Evolutionary conservation across 2,113 vertebrate species (phyloP).

Genomic region (Grammatotria lemairii): DNA sequence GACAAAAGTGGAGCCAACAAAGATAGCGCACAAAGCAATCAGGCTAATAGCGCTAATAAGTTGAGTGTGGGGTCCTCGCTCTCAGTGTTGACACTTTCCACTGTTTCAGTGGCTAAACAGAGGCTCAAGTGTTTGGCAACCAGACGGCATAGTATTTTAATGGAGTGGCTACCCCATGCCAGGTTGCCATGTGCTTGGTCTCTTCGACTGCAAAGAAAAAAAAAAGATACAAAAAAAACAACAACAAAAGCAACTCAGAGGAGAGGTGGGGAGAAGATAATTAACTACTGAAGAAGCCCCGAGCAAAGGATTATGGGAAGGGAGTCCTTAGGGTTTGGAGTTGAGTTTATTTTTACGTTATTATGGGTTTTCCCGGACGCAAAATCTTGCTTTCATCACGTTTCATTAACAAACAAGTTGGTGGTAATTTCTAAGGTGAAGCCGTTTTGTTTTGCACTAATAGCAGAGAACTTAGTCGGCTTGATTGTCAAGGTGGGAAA

Average conservation of each 20-base stretch:
- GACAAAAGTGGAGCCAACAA: slow-evolving; percentile 68
- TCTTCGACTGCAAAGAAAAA: slow-evolving; percentile 34
- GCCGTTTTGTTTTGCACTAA: slow-evolving; percentile 2
- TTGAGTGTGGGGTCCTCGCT: slow-evolving; percentile 65
- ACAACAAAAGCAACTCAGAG: slow-evolving; percentile 51
- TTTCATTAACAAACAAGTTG: background rate
- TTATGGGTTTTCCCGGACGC: background rate
- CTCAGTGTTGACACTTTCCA: slow-evolving; percentile 71
- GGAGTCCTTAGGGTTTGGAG: background rate
- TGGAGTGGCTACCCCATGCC: slow-evolving; percentile 59
- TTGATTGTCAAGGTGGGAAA: background rate
- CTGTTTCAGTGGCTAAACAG: slow-evolving; percentile 72
- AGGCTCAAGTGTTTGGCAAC: slow-evolving; percentile 71
- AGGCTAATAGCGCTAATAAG: slow-evolving; percentile 75
- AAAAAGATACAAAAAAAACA: background rate
- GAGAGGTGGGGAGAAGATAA: slow-evolving; percentile 45
- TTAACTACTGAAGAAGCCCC: slow-evolving; percentile 40
- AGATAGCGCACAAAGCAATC: slow-evolving; percentile 68
- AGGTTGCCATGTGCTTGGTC: slow-evolving; percentile 59
- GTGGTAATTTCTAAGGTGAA: background rate
- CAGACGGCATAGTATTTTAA: slow-evolving; percentile 50
- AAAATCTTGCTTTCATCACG: background rate
- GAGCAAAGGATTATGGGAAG: slow-evolving; percentile 13
- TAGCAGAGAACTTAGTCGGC: background rate
- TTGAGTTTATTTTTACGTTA: background rate